phyloP scores from a whole-genome alignment of 2,797 vertebrate genomes.

The Typhlichthys eigenmanni region DNA sequence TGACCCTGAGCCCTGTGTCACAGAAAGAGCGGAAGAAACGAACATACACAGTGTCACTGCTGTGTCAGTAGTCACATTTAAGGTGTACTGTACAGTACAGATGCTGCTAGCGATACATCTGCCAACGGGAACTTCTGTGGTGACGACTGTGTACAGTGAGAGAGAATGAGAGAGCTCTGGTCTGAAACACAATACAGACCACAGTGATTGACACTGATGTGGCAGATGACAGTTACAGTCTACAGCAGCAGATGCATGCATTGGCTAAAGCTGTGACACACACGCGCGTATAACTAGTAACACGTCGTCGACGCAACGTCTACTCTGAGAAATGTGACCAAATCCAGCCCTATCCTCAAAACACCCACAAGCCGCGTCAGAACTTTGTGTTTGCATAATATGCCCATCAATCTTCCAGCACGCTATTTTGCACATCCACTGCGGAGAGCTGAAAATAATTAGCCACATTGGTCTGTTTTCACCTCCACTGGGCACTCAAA shows the following conservation, averaged over 20 bases:
- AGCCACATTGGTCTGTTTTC: neutral
- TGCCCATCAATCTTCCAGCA: no score
- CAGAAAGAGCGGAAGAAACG: no score
- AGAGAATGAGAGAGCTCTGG: slow-evolving; percentile 9
- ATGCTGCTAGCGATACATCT: no score
- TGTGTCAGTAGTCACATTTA: no score
- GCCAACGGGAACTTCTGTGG: neutral
- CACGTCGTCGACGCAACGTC: neutral
- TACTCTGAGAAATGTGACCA: no score
- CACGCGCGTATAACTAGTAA: neutral
- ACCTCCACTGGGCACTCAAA: neutral
- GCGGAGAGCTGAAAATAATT: neutral
- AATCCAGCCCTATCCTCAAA: no score
- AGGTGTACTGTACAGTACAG: no score
- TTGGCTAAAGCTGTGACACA: slow-evolving; percentile 5
- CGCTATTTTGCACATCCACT: no score
- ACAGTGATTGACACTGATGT: slow-evolving; percentile 48
- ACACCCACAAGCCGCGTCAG: no score
- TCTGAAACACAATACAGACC: slow-evolving; percentile 54
- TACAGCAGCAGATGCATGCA: neutral
- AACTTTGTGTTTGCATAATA: no score
- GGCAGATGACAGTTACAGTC: slow-evolving; percentile 58
- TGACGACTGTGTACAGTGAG: neutral
- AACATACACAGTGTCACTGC: no score
- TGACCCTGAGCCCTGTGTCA: no score